Conservation (phyloP, 2,888 invertebrate genomes). For the Andrena minutula region DNA sequence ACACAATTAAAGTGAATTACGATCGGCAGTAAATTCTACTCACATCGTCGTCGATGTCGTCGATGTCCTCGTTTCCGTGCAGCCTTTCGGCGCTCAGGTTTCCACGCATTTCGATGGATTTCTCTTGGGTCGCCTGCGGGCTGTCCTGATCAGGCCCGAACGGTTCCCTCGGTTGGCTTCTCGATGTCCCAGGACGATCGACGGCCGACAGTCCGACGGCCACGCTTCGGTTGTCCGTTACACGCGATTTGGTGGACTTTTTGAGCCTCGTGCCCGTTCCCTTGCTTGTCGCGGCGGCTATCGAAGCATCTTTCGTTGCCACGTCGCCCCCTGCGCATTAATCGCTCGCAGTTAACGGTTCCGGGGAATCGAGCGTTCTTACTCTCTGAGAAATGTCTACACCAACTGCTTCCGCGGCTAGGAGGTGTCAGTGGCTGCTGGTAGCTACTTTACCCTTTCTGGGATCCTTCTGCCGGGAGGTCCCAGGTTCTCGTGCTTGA, state of each 20-base stretch:
- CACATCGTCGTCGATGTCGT: conserved; percentile 69
- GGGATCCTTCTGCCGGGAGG: conserved; percentile 63
- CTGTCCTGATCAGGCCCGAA: neutral
- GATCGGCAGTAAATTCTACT: conserved; percentile 22
- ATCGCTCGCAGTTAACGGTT: neutral
- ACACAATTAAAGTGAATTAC: neutral
- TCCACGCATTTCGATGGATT: conserved; percentile 72
- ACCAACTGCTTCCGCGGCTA: too few species aligned
- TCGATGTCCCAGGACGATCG: conserved; percentile 48
- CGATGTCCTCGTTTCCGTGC: conserved; percentile 61
- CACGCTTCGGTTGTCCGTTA: neutral
- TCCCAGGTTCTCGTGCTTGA: conserved; percentile 45
- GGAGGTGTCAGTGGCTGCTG: too few species aligned
- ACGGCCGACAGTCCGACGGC: conserved; percentile 32
- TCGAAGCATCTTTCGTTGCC: conserved; percentile 3
- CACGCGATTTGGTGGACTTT: conserved; percentile 19
- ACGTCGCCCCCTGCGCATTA: conserved; percentile 24
- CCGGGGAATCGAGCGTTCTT: too few species aligned
- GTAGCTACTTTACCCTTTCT: conserved; percentile 19
- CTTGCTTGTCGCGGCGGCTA: conserved; percentile 8
- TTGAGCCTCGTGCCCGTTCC: neutral
- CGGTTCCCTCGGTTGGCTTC: neutral
- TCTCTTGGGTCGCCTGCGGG: conserved; percentile 41
- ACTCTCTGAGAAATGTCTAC: too few species aligned
- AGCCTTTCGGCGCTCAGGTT: conserved; percentile 68